Evolutionary conservation across 2,797 vertebrate genomes (phyloP).

Genomic region (Pangasius mekongensis): DNA sequence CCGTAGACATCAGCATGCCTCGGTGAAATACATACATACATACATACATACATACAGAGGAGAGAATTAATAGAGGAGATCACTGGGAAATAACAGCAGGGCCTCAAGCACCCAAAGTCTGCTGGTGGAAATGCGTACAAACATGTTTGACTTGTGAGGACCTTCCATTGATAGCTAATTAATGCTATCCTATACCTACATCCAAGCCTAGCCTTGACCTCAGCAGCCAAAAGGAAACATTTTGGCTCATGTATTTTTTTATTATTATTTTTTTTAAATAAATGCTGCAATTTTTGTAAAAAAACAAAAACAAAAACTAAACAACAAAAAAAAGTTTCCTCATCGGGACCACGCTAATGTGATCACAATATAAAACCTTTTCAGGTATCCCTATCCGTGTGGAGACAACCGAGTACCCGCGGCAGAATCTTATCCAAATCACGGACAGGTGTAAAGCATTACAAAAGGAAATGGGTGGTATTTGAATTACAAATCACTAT

Average conservation of each 20-base stretch:
- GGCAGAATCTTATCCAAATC: conserved; percentile 2
- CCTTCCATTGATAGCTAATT: not conserved
- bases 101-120: conserved; percentile 41
- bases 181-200: no score
- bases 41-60: no score
- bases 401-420: not conserved
- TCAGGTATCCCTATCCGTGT: not conserved
- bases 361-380: not conserved
- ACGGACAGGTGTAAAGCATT: conserved; percentile 1
- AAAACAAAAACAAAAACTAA: not conserved
- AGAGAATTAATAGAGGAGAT: conserved; percentile 51
- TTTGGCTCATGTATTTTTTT: not conserved
- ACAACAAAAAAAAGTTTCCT: not conserved
- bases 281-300: not conserved
- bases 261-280: not conserved
- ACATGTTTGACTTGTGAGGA: conserved; percentile 39
- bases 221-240: not conserved
- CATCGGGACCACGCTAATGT: not conserved
- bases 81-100: conserved; percentile 49
- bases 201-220: not conserved
- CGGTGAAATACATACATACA: conserved; percentile 66
- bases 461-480: not conserved
- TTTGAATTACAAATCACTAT: conserved; percentile 1
- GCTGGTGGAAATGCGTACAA: conserved; percentile 21
- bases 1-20: conserved; percentile 63